Percentiles rank a stretch among this genome's conserved stretches.
Evolutionary conservation across 2,113 vertebrate species (phyloP).

Genomic region (Caracal caracal): DNA sequence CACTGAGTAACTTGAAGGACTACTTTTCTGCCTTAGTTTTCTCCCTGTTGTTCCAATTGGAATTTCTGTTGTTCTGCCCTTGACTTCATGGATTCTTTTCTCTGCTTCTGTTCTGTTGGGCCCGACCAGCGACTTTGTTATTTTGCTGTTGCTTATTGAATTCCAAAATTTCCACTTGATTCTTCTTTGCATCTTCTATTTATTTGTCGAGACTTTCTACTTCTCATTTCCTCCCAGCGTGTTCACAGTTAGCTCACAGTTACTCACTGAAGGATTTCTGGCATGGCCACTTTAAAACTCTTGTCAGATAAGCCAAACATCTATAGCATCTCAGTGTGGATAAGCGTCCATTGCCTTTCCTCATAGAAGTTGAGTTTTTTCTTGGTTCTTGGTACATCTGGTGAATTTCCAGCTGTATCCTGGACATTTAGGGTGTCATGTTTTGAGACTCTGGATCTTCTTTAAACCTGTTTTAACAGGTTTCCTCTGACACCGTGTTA

Average conservation of each 20-base stretch:
- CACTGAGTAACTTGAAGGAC: neutral
- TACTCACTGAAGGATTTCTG: neutral
- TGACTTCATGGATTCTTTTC: neutral
- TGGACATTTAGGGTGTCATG: neutral
- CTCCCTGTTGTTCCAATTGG: neutral
- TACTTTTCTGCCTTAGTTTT: neutral
- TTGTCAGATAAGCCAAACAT: rapidly evolving
- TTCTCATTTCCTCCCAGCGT: too few species aligned
- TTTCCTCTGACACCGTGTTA: neutral
- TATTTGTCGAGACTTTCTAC: neutral
- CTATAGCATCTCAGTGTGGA: neutral
- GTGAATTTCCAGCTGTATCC: neutral
- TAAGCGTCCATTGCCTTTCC: neutral
- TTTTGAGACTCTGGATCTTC: neutral
- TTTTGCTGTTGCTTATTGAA: neutral
- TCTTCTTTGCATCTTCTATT: neutral
- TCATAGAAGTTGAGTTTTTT: neutral
- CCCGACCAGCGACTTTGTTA: neutral
- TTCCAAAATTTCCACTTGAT: neutral
- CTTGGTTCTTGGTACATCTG: neutral
- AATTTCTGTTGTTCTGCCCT: neutral
- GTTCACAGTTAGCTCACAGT: rapidly evolving
- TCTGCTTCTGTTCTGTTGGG: neutral
- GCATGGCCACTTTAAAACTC: neutral
- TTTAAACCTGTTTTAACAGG: neutral